Conservation (phyloP, 2,113 vertebrate genomes). For the Takifugu bimaculatus region DNA sequence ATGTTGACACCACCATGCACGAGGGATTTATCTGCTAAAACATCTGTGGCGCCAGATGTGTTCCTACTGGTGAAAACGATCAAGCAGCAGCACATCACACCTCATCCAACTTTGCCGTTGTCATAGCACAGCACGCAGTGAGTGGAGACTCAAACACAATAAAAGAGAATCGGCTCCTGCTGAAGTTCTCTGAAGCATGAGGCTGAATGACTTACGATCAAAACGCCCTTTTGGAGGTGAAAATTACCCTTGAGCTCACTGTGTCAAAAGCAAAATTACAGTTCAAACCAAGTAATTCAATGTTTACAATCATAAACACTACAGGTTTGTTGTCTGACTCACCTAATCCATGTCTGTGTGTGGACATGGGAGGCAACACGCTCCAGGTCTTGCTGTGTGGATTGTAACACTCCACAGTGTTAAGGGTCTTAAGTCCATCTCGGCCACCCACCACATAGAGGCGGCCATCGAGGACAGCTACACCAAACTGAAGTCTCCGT, state of each 20-base stretch:
- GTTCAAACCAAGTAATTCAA: not conserved
- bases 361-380: slow-evolving; percentile 97
- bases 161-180: not conserved
- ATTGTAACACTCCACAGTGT: slow-evolving; percentile 97
- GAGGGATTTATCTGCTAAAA: slow-evolving; percentile 46
- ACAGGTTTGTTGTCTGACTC: not conserved
- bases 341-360: slow-evolving; percentile 96
- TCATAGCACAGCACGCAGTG: slow-evolving; percentile 5
- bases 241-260: slow-evolving; percentile 5
- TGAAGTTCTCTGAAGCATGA: slow-evolving; percentile 11
- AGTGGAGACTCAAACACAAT: not conserved
- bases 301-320: not conserved
- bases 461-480: slow-evolving; percentile 89
- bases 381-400: slow-evolving; percentile 95
- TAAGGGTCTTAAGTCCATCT: slow-evolving; percentile 95
- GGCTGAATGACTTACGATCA: not conserved
- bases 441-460: slow-evolving; percentile 94
- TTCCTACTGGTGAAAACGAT: slow-evolving; percentile 24
- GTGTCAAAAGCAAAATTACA: not conserved
- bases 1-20: slow-evolving; percentile 31
- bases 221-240: not conserved
- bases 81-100: slow-evolving; percentile 3
- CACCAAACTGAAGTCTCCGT: slow-evolving; percentile 92
- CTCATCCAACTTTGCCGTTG: slow-evolving; percentile 6
- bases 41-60: slow-evolving; percentile 62